A percentile compares a stretch with the other conserved stretches of the same genome.
Evolutionary conservation across 2,888 invertebrate species (phyloP).

Genomic region (Stegana nigrithorax): DNA sequence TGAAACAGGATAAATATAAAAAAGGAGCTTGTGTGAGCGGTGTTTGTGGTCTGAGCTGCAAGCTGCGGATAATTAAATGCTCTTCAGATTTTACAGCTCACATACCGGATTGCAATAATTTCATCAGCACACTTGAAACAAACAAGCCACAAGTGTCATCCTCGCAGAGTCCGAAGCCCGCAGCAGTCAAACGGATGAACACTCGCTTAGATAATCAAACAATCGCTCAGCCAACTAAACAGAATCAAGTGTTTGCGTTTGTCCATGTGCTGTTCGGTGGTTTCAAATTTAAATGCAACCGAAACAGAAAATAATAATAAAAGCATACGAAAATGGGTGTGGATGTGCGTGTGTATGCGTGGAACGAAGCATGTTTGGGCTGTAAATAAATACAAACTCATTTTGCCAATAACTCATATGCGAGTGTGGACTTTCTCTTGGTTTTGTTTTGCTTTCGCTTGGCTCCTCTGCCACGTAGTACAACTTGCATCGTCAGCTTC

Average conservation of each 20-base stretch:
- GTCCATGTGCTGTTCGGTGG: neutral
- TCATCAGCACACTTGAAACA: neutral
- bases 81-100: too few relatives aligned
- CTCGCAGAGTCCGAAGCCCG: neutral
- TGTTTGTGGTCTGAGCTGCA: too few relatives aligned
- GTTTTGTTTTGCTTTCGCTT: too few relatives aligned
- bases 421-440: too few relatives aligned
- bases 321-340: too few relatives aligned
- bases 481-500: neutral
- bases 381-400: neutral
- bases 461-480: neutral
- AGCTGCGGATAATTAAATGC: too few relatives aligned
- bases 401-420: constrained; percentile 9
- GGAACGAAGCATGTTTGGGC: neutral
- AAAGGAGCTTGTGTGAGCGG: too few relatives aligned
- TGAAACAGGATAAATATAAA: too few relatives aligned
- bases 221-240: constrained; percentile 13
- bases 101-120: too few relatives aligned
- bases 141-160: constrained; percentile 13
- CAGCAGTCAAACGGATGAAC: neutral
- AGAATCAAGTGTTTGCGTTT: constrained; percentile 1
- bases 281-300: too few relatives aligned
- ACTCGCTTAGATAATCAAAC: constrained; percentile 1
- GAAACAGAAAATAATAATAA: neutral
- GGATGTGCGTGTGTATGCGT: too few relatives aligned